Conservation (phyloP, 2,113 vertebrate genomes). For the Callaeas wilsoni region DNA sequence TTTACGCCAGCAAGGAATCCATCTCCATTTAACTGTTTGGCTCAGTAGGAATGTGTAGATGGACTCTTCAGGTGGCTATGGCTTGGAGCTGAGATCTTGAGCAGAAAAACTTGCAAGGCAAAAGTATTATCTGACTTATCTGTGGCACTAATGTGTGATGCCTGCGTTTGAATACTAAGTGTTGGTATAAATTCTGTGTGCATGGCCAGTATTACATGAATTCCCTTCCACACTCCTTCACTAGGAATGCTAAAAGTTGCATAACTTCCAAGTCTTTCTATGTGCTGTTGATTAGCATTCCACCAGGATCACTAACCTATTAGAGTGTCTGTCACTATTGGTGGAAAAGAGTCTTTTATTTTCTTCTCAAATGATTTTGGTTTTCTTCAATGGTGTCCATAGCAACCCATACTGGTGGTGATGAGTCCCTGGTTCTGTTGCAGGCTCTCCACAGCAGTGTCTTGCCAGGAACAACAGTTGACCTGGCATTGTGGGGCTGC, state of each 20-base stretch:
- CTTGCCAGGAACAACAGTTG: constrained; percentile 52
- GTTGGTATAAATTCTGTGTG: neutral
- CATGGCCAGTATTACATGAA: neutral
- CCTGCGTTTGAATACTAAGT: neutral
- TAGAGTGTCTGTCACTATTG: constrained; percentile 32
- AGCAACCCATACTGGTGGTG: constrained; percentile 54
- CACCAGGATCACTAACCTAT: constrained; percentile 52
- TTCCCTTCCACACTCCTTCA: neutral
- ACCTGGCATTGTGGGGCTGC: constrained; percentile 1
- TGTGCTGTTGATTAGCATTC: constrained; percentile 60
- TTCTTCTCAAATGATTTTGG: constrained; percentile 63
- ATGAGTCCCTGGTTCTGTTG: constrained; percentile 44
- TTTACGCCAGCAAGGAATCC: neutral
- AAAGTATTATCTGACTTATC: neutral
- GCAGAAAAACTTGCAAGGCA: neutral
- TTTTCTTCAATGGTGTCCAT: constrained; percentile 58
- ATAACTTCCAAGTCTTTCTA: constrained; percentile 7
- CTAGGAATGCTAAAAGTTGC: neutral
- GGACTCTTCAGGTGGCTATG: neutral
- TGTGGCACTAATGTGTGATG: neutral
- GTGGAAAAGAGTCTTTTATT: constrained; percentile 52
- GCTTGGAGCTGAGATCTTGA: neutral
- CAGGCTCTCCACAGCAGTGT: constrained; percentile 43
- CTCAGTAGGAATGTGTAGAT: neutral
- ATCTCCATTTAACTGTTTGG: neutral